Percentiles rank a stretch among this genome's conserved stretches.
phyloP scores from a whole-genome alignment of 2,113 vertebrate genomes.

The Leucoraja erinaceus region DNA sequence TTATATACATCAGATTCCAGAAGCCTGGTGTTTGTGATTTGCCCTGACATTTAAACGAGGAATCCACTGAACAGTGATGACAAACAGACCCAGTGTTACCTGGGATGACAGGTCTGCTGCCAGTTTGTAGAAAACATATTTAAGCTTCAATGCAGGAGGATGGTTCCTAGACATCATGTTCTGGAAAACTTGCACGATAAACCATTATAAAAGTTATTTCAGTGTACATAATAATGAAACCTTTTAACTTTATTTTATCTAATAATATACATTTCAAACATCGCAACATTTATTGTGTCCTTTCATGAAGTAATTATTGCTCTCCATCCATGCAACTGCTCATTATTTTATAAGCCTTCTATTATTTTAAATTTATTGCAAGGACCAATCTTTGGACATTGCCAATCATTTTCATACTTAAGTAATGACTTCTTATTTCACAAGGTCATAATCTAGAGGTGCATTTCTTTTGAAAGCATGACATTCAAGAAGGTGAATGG shows the following conservation, averaged over 20 bases:
- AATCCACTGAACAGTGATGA: not conserved
- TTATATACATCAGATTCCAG: not conserved
- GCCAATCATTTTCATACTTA: slow-evolving; percentile 9
- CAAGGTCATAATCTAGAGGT: not conserved
- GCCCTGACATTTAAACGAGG: not conserved
- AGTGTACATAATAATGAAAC: not conserved
- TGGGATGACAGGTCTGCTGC: not conserved
- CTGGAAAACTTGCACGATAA: not conserved
- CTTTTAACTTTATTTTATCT: not conserved
- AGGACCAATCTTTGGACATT: not conserved
- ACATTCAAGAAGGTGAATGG: not conserved
- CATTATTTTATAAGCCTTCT: not conserved
- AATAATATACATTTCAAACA: not conserved
- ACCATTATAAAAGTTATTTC: not conserved
- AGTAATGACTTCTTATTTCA: not conserved
- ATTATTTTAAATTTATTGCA: slow-evolving; percentile 13
- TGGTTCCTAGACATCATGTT: not conserved
- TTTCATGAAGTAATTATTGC: not conserved
- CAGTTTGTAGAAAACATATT: slow-evolving; percentile 2
- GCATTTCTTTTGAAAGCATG: not conserved
- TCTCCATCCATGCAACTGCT: not conserved
- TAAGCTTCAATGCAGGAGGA: not conserved
- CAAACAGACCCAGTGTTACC: not conserved
- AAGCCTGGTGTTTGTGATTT: not conserved
- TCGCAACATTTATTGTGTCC: not conserved